Base-by-base conservation (phyloP, 2,888 invertebrate species). In the Himalopsyche anomala region DNA sequence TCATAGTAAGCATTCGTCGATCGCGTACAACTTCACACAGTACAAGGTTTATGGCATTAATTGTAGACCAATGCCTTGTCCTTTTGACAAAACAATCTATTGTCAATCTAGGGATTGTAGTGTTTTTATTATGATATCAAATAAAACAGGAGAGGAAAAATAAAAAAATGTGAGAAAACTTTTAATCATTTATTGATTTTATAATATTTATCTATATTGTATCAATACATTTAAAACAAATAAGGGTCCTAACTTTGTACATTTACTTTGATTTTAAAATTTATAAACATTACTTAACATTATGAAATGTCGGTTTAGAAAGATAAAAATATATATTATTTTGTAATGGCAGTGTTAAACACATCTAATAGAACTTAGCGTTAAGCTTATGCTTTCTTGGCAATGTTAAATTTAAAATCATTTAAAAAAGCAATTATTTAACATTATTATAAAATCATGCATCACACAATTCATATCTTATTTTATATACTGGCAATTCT, bases 171-270 rank as follows among this genome's bases (percentile, higher is more conserved):
- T 74, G 15, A 40, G 62, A 81, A 83, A 86, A 86, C 84, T 86
- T 84, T 84, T 40, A 83, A 51, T 85, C 81, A 81, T 85, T 85
- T 81, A 56, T 85, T 83, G 80, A 83, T 83, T 85, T 62, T 19
- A 62, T 62, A 62, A 62, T 62, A 62, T 56, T 17, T 55, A 55
- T 55, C 5, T 42, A 42, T 51, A 19, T 56, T 85, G 51, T 80
- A 85, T 85, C 80, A 85, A 85, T 83, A 83, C 80, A 83, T 80
- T 82, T 83, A 45, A 56, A 83, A 85, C 83, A n/a, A n/a, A 80
- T 11, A 62, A 38, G 74, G 74, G 62, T 74, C 84, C 83, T 85
- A 85, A 83, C 87, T 87, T 85, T 87, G 87, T 87, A 87, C 87
- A 84, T 74, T 83, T 19, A 83, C 38, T 3, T 56, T 83, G 62